Conservation (phyloP, 2,888 invertebrate species). For the Rosalia funebris region DNA sequence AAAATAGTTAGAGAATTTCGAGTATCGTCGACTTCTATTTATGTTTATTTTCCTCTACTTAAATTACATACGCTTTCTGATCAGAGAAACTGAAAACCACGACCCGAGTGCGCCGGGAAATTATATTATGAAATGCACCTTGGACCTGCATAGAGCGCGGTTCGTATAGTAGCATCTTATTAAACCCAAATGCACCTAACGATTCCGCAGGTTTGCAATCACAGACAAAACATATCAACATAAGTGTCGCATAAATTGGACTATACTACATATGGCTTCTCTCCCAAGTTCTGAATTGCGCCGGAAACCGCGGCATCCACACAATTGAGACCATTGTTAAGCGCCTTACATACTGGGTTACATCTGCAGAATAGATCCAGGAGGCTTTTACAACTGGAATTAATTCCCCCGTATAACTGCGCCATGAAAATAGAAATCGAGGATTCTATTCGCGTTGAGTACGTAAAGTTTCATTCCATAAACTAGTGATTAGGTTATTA, state of each 20-base stretch:
- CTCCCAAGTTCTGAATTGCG: slow-evolving; percentile 37
- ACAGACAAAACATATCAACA: slow-evolving; percentile 37
- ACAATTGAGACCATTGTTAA: slow-evolving; percentile 57
- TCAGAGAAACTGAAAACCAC: background rate
- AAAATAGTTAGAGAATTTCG: too few relatives aligned
- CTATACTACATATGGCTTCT: slow-evolving; percentile 32
- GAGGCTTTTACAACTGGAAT: slow-evolving; percentile 31
- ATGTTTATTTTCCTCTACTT: too few relatives aligned
- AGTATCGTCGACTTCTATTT: too few relatives aligned
- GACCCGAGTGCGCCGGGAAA: too few relatives aligned
- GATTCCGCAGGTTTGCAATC: slow-evolving; percentile 24
- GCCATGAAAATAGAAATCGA: background rate
- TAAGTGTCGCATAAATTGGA: slow-evolving; percentile 38
- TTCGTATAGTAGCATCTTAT: background rate
- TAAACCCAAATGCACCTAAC: slow-evolving; percentile 7
- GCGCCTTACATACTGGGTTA: slow-evolving; percentile 55
- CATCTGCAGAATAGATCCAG: slow-evolving; percentile 47
- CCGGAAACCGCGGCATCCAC: slow-evolving; percentile 56
- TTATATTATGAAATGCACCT: slow-evolving; percentile 3
- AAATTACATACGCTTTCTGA: too few relatives aligned
- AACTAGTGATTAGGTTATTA: too few relatives aligned
- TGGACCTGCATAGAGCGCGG: background rate
- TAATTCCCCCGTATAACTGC: slow-evolving; percentile 26
- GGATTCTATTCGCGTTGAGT: background rate
- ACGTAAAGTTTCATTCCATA: too few relatives aligned